Percentiles rank a stretch among this genome's conserved stretches.
Evolutionary conservation across 2,113 vertebrate genomes (phyloP).

Genomic region (Platanista minor): DNA sequence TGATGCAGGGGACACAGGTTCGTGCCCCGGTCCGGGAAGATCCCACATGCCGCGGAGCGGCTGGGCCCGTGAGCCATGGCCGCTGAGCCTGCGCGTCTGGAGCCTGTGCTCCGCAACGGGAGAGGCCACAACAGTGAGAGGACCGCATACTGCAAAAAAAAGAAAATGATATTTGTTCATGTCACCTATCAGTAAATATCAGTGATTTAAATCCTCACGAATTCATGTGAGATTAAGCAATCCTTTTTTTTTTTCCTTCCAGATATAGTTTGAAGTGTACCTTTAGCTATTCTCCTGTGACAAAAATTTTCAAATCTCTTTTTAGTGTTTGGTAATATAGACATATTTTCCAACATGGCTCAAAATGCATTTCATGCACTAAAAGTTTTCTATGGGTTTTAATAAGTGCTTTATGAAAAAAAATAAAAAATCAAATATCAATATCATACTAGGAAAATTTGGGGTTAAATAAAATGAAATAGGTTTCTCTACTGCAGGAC

Average conservation of each 20-base stretch:
- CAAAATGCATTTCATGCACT: background rate
- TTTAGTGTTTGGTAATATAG: background rate
- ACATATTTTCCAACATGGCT: background rate
- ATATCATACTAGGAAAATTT: background rate
- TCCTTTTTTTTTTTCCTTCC: background rate
- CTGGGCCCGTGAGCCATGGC: too few relatives aligned
- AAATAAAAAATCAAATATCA: background rate
- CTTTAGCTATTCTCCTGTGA: background rate
- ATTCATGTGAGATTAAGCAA: background rate
- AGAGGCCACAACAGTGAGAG: too few relatives aligned
- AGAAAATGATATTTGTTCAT: background rate
- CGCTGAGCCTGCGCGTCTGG: too few relatives aligned
- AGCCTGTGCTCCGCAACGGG: too few relatives aligned
- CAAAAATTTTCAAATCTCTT: background rate
- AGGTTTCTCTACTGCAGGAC: background rate
- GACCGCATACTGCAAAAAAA: too few relatives aligned
- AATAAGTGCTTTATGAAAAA: background rate
- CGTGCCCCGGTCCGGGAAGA: too few relatives aligned
- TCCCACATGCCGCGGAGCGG: too few relatives aligned
- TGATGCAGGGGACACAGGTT: too few relatives aligned
- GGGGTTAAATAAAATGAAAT: background rate
- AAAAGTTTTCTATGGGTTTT: background rate
- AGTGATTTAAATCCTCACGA: background rate
- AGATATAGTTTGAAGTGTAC: background rate
- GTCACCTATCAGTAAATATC: background rate